A percentile compares a stretch with the other conserved stretches of the same genome.
Conservation (phyloP, 2,888 invertebrate species). For the Syrista parreyssii region DNA sequence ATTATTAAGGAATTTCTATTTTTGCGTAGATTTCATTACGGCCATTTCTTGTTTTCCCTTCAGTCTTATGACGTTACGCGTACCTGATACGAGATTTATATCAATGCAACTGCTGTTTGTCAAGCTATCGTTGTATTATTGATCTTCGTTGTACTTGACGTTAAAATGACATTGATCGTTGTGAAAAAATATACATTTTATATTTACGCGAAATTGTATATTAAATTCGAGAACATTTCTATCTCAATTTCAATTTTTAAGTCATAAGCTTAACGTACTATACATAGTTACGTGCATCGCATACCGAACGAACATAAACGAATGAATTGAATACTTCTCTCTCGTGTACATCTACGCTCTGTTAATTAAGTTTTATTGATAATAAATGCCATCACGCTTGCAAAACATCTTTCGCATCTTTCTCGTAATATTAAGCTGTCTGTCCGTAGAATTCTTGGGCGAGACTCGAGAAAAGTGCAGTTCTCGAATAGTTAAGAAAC, state of each 20-base stretch:
- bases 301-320: constrained; percentile 51
- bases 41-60: not conserved
- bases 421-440: constrained; percentile 14
- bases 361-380: constrained; percentile 65
- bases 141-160: not conserved
- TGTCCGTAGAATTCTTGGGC: not conserved
- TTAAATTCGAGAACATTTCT: constrained; percentile 50
- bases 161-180: not conserved
- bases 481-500: not conserved
- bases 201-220: not conserved
- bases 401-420: constrained; percentile 44
- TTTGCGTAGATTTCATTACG: not conserved
- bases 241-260: constrained; percentile 42
- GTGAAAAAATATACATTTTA: not conserved
- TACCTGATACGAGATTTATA: not conserved
- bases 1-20: not conserved
- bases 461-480: not conserved
- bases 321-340: constrained; percentile 60
- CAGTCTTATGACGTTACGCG: not conserved
- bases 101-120: not conserved
- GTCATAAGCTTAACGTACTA: constrained; percentile 58
- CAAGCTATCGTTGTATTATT: not conserved
- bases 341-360: constrained; percentile 65
- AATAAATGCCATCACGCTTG: constrained; percentile 67
- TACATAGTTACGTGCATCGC: constrained; percentile 54